Percentiles rank a stretch among this genome's conserved stretches.
Evolutionary conservation across 2,888 invertebrate species (phyloP).

Genomic region (Rotaria socialis): DNA sequence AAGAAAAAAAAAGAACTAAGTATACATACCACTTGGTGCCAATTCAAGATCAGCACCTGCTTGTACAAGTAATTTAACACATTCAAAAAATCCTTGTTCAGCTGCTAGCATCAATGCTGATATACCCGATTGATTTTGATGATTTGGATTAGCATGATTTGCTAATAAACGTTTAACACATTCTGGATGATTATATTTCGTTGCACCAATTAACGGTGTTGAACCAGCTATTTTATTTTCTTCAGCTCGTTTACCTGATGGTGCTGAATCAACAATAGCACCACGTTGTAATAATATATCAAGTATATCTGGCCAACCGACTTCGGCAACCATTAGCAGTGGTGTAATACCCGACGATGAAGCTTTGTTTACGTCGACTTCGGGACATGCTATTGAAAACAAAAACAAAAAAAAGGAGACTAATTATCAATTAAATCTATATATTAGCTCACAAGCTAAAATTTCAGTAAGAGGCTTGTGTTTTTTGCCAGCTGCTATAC

Average conservation of each 20-base stretch:
- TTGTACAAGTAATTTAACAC: slow-evolving; percentile 44
- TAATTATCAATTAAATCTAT: neutral
- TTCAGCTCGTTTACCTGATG: slow-evolving; percentile 45
- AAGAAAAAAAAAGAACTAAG: too few species aligned
- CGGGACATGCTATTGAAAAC: neutral
- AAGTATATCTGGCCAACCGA: slow-evolving; percentile 47
- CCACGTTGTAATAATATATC: slow-evolving; percentile 43
- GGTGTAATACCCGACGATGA: slow-evolving; percentile 47
- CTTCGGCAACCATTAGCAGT: slow-evolving; percentile 46
- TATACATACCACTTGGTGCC: slow-evolving; percentile 39
- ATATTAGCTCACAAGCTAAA: slow-evolving; percentile 23
- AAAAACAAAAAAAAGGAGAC: neutral
- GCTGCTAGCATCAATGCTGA: slow-evolving; percentile 47
- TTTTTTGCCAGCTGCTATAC: slow-evolving; percentile 47
- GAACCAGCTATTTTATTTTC: slow-evolving; percentile 46
- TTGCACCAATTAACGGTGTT: slow-evolving; percentile 47
- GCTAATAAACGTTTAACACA: slow-evolving; percentile 42
- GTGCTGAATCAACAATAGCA: slow-evolving; percentile 45
- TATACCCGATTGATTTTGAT: slow-evolving; percentile 47
- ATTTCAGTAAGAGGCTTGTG: slow-evolving; percentile 45
- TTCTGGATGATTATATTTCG: slow-evolving; percentile 47
- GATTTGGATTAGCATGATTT: slow-evolving; percentile 46
- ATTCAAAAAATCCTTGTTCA: slow-evolving; percentile 46
- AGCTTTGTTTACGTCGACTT: slow-evolving; percentile 47
- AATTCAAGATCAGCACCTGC: slow-evolving; percentile 42